Evolutionary conservation across 1,140 invertebrate genomes (phyloP).

Genomic region (Drosophila ogumai): DNA sequence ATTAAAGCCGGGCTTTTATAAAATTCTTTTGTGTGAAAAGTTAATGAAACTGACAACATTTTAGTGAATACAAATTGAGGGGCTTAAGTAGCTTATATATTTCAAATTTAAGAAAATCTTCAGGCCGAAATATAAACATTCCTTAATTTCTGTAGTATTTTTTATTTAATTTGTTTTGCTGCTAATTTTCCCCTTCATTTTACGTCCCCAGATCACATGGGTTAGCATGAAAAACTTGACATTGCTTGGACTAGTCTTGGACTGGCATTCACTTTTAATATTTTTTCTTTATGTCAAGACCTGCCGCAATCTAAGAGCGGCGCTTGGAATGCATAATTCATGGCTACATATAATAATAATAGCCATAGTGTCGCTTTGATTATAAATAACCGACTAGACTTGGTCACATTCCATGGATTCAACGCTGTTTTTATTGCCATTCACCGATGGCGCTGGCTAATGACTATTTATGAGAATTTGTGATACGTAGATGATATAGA

Average conservation of each 20-base stretch:
- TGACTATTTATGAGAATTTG: slow-evolving; percentile 38
- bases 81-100: not conserved
- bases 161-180: slow-evolving; percentile 43
- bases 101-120: slow-evolving; percentile 11
- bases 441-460: slow-evolving; percentile 24
- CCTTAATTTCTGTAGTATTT: not conserved
- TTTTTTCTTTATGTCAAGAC: slow-evolving; percentile 34
- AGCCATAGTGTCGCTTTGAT: slow-evolving; percentile 27
- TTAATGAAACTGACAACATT: not conserved
- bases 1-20: not conserved
- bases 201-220: slow-evolving; percentile 22
- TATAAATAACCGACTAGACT: slow-evolving; percentile 46
- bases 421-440: slow-evolving; percentile 35
- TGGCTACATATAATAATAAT: slow-evolving; percentile 46
- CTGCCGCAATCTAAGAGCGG: slow-evolving; percentile 40
- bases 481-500: slow-evolving; percentile 19
- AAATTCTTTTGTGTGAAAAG: slow-evolving; percentile 17
- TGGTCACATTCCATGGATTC: slow-evolving; percentile 43
- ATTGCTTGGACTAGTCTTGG: slow-evolving; percentile 65
- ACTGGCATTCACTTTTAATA: slow-evolving; percentile 72
- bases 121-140: not conserved
- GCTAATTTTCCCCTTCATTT: slow-evolving; percentile 28
- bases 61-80: not conserved
- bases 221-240: slow-evolving; percentile 69
- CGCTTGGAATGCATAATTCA: slow-evolving; percentile 63